Base-by-base conservation (phyloP, 1,140 invertebrate species). In the Drosophila ananassae region DNA sequence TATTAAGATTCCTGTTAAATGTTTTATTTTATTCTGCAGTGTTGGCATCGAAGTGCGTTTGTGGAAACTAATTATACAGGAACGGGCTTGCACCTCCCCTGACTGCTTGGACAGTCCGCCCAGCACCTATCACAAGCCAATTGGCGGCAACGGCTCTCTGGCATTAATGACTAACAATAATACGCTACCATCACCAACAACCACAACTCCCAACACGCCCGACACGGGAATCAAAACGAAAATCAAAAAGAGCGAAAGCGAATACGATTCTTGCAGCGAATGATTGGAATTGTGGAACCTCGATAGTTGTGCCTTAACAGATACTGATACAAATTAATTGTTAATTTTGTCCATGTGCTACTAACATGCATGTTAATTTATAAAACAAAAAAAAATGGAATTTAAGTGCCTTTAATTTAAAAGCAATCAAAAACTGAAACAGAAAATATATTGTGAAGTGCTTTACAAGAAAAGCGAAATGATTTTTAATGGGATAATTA, bases 231-330 rank as follows among this genome's bases (percentile, higher is more conserved):
- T 75, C 41, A 90, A 72, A 57, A 72, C 77, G 47, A 77, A 58
- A 41, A 73, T 77, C n/a, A 84, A 69, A 58, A 90, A 83, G 34
- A 90, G 78, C 66, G 90, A 91, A 68, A 91, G 90, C 55, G 90
- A 91, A 79, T 91, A 91, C 55, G 90, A 89, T 57, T 91, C 90
- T n/a, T 91, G 90, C 51, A 91, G 84, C 72, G 90, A 91, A 57
- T 91, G 83, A 91, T 30, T 53, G 37, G 24, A 12, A 28, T 7
- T 3, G 28, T 17, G 37, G 30, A 51, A 41, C 32, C 56, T 44
- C 66, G 41, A 51, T 48, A 59, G 55, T 54, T 55, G 52, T 71
- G 77, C 73, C 41, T 55, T 76, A 28, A 67, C 59, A 52, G 34
- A 52, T 64, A 67, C 60, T 64, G 54, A 51, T 64, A 58, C 56